Evolutionary conservation across 2,888 invertebrate genomes (phyloP), one percentile per base, ranked within the genome.

Genomic region (Mechanitis mazaeus): DNA sequence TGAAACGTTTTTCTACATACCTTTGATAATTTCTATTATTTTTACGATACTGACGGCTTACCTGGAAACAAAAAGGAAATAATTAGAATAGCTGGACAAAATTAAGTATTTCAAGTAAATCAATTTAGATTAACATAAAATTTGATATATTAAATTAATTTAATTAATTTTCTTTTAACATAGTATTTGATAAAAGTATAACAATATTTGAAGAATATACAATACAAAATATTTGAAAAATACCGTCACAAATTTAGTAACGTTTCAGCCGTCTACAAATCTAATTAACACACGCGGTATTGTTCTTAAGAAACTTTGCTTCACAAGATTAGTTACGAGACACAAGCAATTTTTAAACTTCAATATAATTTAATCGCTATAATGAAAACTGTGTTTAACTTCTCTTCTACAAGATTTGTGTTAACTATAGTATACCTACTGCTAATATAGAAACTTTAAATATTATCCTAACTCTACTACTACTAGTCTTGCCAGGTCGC

Each of bases 291-390:
- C 11, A 50, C 50, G 31, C 31, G 56, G 59, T 50, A 59, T 55
- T 64, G 63, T 57, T 63, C 54, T 46, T 45, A 20, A 35, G 54
- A 63, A 60, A 56, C 50, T 65, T 60, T 35, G 45, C 42, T 54
- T 45, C 47, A 60, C 56, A 57, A 58, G 60, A 65, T 60, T 65
- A 65, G 58, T 65, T 65, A 47, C 45, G 53, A 63, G 60, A 65
- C 64, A 63, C 58, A 63, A 65, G 62, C 64, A 58, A 60, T 56
- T 65, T 59, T 53, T 58, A 57, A 63, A 65, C 64, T 65, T 58
- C 59, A 61, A 47, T n/a, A 20, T 55, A 54, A 57, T 60, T 59
- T 53, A 58, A 58, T 45, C 47, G 50, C 62, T 50, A 62, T 56
- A 62, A 61, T 61, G 56, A 28, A 38, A 45, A 38, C 53, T 59